Evolutionary conservation across 2,113 vertebrate genomes (phyloP), one percentile per base, ranked within the genome.

Genomic region (Sylvietta virens): DNA sequence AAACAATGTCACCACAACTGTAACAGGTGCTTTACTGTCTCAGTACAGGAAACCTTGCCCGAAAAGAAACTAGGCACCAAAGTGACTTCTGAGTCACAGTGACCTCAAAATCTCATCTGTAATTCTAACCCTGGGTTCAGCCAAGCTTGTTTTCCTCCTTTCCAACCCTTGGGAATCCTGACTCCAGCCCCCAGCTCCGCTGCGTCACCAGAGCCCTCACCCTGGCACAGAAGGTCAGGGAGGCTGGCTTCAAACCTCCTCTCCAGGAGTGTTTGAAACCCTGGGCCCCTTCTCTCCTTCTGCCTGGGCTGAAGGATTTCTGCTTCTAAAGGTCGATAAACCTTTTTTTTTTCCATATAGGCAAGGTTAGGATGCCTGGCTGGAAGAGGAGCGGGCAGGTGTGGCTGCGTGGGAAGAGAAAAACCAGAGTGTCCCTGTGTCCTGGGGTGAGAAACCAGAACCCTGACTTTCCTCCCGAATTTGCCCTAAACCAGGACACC

Each of bases 361-460:
- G 26, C 12, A 48, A 39, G 16, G 47, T 11, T 2, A 0, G 8
- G 27, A 15, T 57, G 66, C 26, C 30, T 61, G 0, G 0, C 37
- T 79, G 53, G 51, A 47, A 57, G 14, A 40, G 14, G 37, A 39
- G 61, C 10, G 13, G 4, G 3, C 28, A 12, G 39, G 4, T 10
- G 27, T 23, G 42, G 20, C 47, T 61, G 37, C 27, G 9, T 1
- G 21, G 37, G 31, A 24, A 65, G 61, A 22, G 57, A 57, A 47
- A 47, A 0, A 28, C 30, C 1, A 42, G 11, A 3, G 4, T 19
- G 11, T 56, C 47, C 8, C 11, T n/a, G n/a, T n/a, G n/a, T n/a
- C n/a, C n/a, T n/a, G n/a, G n/a, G n/a, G n/a, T n/a, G n/a, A n/a
- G n/a, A n/a, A n/a, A n/a, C n/a, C n/a, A n/a, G n/a, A n/a, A n/a